Percentiles rank a stretch among this genome's conserved stretches.
Conservation (phyloP, 2,888 invertebrate species). For the Chloroclystis v-ata region DNA sequence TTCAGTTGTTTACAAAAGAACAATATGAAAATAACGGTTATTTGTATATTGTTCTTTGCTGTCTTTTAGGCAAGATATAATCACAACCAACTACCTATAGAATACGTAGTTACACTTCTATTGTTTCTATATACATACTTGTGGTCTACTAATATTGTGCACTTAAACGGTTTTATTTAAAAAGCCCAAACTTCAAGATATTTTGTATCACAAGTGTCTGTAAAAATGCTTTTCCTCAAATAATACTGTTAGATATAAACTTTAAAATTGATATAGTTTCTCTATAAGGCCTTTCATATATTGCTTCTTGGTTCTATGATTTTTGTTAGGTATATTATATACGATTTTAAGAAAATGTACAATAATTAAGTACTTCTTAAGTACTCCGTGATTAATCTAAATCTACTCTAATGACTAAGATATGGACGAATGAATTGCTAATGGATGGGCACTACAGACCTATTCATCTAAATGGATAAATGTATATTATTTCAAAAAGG, state of each 20-base stretch:
- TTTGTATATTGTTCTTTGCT: no score
- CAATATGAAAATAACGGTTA: no score
- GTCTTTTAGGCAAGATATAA: constrained; percentile 1
- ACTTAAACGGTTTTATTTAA: not conserved
- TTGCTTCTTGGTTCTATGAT: constrained; percentile 49
- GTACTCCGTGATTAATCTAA: constrained; percentile 47
- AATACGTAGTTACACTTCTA: not conserved
- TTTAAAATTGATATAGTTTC: constrained; percentile 39
- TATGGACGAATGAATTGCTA: constrained; percentile 73
- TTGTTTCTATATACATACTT: not conserved
- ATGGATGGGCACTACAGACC: constrained; percentile 52
- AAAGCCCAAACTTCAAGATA: constrained; percentile 19
- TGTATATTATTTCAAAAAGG: constrained; percentile 40
- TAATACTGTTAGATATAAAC: constrained; percentile 53
- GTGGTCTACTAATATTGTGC: not conserved
- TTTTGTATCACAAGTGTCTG: constrained; percentile 49
- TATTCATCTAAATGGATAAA: constrained; percentile 27
- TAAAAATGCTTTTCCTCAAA: constrained; percentile 46
- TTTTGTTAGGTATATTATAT: constrained; percentile 29
- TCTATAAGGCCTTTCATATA: constrained; percentile 60
- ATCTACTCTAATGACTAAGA: constrained; percentile 70
- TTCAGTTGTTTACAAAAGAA: no score
- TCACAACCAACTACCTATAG: not conserved
- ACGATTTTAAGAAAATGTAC: constrained; percentile 26
- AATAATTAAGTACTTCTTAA: constrained; percentile 64